Evolutionary conservation across 2,113 vertebrate genomes (phyloP), one percentile per base, ranked within the genome.

Genomic region (Noturus placidus): DNA sequence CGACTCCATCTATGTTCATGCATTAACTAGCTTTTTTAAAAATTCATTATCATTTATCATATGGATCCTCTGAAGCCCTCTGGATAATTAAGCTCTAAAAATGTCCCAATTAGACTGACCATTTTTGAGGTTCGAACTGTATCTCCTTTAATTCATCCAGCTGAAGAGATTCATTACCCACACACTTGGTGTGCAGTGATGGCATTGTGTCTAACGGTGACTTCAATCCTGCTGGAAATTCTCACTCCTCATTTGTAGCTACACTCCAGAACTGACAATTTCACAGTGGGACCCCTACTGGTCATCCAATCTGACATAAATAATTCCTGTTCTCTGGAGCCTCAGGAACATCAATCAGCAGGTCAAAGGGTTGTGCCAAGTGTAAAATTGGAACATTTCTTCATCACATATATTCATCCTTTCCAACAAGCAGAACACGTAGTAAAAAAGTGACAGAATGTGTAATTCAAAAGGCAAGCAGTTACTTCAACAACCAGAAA

Each of bases 311-410:
- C 83, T 83, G 84, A 88, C 88, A 54, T 57, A 65, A 90, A 80
- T 90, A 67, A 88, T 90, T 90, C 87, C 83, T 65, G 88, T 85
- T 78, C 81, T 82, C 63, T 33, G 42, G 63, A 85, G 87, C 84
- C n/a, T 25, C 33, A 77, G 83, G 77, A 87, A 88, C 89, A 91
- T 92, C 86, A 92, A 87, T 90, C 89, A 87, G 84, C 33, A 63
- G 87, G 86, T 92, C 90, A 88, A 72, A 88, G 83, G 84, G 87
- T 86, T 74, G 35, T 61, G 57, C 81, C 87, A 91, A 90, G 90
- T 87, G 86, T 86, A 84, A 84, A 89, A 90, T 89, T 82, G 63
- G 78, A 86, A 86, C 86, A 82, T 90, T 84, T 87, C 87, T 79
- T 89, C 82, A 89, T 84, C 63, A 15, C 35, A n/a, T 19, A 65